Conservation (phyloP, 1,140 invertebrate species). For the Laupala kohalensis region DNA sequence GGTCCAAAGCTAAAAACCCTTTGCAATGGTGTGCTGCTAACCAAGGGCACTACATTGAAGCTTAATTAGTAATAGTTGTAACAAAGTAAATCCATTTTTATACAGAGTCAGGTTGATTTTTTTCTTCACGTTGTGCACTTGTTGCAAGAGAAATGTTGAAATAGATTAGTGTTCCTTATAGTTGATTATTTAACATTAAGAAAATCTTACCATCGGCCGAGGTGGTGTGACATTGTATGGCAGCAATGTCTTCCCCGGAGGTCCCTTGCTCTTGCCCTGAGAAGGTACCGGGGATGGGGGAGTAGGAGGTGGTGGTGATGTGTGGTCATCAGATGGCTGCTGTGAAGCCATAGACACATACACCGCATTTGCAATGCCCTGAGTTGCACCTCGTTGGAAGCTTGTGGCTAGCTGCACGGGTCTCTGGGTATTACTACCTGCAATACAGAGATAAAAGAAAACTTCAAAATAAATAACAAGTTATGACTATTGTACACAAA, state of each 20-base stretch:
- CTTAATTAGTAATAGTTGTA: no score
- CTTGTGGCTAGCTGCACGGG: slow-evolving; percentile 19
- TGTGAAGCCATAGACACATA: background rate
- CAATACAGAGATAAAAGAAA: slow-evolving; percentile 5
- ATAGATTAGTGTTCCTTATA: no score
- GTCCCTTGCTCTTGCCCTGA: slow-evolving; percentile 27
- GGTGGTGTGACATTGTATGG: slow-evolving; percentile 81
- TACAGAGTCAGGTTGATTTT: no score
- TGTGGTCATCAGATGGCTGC: background rate
- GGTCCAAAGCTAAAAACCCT: no score
- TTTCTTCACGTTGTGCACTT: no score
- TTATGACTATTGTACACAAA: no score
- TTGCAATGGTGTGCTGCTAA: no score
- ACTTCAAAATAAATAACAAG: background rate
- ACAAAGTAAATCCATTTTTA: no score
- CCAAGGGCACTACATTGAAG: no score
- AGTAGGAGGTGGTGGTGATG: slow-evolving; percentile 14
- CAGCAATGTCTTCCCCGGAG: slow-evolving; percentile 54
- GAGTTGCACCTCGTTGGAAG: slow-evolving; percentile 17
- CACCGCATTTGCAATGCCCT: slow-evolving; percentile 17
- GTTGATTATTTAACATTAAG: background rate
- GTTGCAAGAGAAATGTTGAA: no score
- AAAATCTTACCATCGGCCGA: slow-evolving; percentile 42
- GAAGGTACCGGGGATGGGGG: slow-evolving; percentile 5
- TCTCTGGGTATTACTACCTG: background rate